These are phyloP conservation scores for Trachemys scripta DNA, from an alignment of 2,113 vertebrate species.

Conservation along the genomic window DNA sequence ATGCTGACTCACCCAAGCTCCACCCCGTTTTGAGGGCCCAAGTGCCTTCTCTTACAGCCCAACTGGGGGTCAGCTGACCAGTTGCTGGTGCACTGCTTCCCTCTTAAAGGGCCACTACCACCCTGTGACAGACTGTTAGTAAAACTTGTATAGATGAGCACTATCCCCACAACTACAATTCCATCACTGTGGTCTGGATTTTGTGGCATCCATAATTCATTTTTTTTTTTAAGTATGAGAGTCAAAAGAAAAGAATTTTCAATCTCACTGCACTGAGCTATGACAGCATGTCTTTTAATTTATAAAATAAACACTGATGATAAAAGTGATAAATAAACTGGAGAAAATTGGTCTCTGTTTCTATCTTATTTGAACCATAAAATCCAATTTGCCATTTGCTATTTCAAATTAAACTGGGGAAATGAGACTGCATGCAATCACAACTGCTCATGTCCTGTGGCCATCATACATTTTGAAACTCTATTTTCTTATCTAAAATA, in stretches of 20 bases:
- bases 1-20: background rate
- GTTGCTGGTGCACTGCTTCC: background rate
- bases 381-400: conserved; percentile 74
- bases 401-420: conserved; percentile 79
- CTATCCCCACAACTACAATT: background rate
- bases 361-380: conserved; percentile 72
- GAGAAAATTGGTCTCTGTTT: conserved; percentile 80
- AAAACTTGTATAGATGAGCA: background rate
- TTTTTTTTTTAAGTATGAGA: background rate
- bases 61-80: background rate
- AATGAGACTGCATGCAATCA: conserved; percentile 8
- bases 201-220: background rate
- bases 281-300: conserved; percentile 36
- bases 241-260: background rate
- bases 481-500: conserved; percentile 55
- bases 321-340: conserved; percentile 71
- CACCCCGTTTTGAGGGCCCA: background rate
- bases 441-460: background rate
- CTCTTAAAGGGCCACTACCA: background rate
- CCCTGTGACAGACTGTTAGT: no score
- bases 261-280: conserved; percentile 21
- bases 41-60: background rate
- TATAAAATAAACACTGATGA: conserved; percentile 65
- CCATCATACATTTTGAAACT: conserved; percentile 9
- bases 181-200: background rate